Evolutionary conservation across 2,797 vertebrate genomes (phyloP).

Genomic region (Mus caroli): DNA sequence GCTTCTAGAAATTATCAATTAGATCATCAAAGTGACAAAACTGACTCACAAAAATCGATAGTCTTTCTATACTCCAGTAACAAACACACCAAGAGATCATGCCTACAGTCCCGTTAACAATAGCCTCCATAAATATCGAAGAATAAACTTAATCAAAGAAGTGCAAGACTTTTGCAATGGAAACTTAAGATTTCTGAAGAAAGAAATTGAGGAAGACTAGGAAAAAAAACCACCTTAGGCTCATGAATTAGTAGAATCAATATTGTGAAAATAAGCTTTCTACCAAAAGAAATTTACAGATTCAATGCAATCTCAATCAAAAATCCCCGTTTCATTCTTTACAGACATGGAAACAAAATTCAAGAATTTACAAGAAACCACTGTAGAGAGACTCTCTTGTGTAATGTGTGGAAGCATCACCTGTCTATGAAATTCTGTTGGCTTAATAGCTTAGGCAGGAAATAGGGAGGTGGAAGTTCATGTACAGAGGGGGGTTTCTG

Average conservation of each 20-base stretch:
- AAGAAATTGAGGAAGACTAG: not conserved
- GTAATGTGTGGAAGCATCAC: not conserved
- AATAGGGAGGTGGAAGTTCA: not conserved
- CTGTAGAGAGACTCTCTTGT: not conserved
- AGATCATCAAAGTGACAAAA: not conserved
- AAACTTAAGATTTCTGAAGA: not conserved
- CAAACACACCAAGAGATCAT: not conserved
- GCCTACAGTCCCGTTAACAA: not conserved
- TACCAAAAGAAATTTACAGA: not conserved
- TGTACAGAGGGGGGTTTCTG: not conserved
- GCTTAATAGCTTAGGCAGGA: not conserved
- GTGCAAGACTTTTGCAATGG: not conserved
- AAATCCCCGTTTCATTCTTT: not conserved
- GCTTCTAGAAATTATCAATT: not conserved
- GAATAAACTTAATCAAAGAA: not conserved
- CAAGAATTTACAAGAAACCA: not conserved
- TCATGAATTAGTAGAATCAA: not conserved
- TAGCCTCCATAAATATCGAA: not conserved
- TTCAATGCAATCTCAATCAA: too few relatives aligned
- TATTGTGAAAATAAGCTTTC: not conserved
- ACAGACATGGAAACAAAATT: not conserved
- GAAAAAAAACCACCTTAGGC: not conserved
- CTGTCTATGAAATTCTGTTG: not conserved
- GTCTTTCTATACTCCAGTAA: not conserved
- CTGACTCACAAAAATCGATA: not conserved